These are phyloP conservation scores for Eilema sororculum DNA, from an alignment of 2,888 invertebrate species.

Conservation along the genomic window DNA sequence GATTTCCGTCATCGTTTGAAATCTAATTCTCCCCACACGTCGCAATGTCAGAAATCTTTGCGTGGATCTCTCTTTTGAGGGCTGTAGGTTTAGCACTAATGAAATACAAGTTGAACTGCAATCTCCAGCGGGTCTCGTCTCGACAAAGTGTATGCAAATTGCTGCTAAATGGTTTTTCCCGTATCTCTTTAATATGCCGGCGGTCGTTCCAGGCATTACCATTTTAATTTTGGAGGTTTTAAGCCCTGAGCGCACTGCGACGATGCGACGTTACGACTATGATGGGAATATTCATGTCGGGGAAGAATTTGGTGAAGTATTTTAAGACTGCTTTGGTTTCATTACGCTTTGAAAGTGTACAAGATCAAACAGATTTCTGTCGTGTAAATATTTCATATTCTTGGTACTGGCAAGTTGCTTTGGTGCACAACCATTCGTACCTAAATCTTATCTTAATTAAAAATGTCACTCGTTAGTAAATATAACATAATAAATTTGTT, in stretches of 20 bases:
- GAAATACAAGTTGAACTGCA: conserved; percentile 38
- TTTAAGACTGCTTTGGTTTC: conserved; percentile 11
- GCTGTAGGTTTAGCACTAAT: conserved; percentile 27
- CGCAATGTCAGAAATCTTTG: conserved; percentile 2
- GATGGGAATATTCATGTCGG: conserved; percentile 40
- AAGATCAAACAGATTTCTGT: not conserved
- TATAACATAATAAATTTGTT: no score
- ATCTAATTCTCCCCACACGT: not conserved
- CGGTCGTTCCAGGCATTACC: conserved; percentile 58
- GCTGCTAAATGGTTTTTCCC: conserved; percentile 56
- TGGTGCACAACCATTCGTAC: not conserved
- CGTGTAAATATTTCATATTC: not conserved
- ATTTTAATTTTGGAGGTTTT: conserved; percentile 62
- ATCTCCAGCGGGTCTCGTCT: conserved; percentile 38
- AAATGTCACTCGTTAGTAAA: not conserved
- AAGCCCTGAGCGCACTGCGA: conserved; percentile 43
- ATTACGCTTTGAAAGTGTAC: conserved; percentile 13
- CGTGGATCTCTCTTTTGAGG: conserved; percentile 12
- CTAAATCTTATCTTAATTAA: not conserved
- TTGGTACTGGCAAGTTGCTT: not conserved
- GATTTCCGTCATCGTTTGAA: not conserved
- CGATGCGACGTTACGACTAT: conserved; percentile 25
- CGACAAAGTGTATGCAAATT: conserved; percentile 60
- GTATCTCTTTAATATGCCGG: conserved; percentile 53
- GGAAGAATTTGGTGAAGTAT: conserved; percentile 20